Percentiles rank a stretch among this genome's conserved stretches.
phyloP scores from a whole-genome alignment of 2,113 vertebrate genomes.

The Apteryx owenii region DNA sequence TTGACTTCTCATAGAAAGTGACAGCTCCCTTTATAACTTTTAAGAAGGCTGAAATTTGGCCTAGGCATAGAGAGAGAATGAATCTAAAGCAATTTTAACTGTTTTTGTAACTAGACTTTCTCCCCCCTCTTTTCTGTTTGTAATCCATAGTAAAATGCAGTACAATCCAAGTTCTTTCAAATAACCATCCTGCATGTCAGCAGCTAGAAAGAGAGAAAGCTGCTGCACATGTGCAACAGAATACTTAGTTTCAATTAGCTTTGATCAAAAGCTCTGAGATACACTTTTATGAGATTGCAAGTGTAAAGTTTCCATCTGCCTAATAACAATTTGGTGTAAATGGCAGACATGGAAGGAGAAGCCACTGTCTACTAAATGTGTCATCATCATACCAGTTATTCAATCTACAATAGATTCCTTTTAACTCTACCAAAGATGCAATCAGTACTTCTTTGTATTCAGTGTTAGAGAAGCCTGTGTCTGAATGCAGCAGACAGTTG shows the following conservation, averaged over 20 bases:
- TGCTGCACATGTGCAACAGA: background rate
- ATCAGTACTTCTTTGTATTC: conserved; percentile 40
- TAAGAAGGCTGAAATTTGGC: background rate
- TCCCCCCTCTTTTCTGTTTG: background rate
- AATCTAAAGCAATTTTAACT: background rate
- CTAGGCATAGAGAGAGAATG: background rate
- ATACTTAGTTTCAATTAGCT: background rate
- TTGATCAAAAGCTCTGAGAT: conserved; percentile 9
- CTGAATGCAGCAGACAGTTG: background rate
- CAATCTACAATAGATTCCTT: background rate
- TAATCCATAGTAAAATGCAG: background rate
- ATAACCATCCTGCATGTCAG: background rate
- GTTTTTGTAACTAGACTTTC: background rate
- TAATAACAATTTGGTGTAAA: conserved; percentile 17
- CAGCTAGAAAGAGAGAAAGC: background rate
- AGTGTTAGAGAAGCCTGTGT: background rate
- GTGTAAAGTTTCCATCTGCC: conserved; percentile 5
- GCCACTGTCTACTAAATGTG: background rate
- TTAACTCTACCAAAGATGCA: background rate
- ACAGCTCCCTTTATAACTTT: background rate
- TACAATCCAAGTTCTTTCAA: background rate
- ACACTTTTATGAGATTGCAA: background rate
- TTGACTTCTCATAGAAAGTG: background rate
- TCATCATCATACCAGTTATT: background rate
- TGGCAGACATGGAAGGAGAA: background rate